A percentile compares a stretch with the other conserved stretches of the same genome.
Conservation (phyloP, 2,797 vertebrate species). For the Aplochiton taeniatus region DNA sequence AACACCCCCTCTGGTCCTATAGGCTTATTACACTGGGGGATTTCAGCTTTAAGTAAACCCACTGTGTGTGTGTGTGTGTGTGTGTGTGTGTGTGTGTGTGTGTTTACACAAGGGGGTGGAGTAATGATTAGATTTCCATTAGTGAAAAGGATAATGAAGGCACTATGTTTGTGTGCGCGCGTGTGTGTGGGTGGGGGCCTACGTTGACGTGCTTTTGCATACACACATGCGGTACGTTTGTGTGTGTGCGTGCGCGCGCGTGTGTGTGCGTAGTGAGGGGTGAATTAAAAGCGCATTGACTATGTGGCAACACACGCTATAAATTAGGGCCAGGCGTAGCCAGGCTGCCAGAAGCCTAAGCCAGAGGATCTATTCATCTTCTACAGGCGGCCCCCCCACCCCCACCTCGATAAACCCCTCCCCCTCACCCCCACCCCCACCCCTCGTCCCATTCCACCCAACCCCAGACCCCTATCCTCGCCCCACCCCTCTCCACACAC, state of each 20-base stretch:
- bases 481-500: conserved; percentile 47
- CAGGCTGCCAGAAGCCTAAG: conserved; percentile 62
- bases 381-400: conserved; percentile 45
- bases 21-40: conserved; percentile 51
- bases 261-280: conserved; percentile 58
- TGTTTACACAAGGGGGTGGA: conserved; percentile 2
- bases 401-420: conserved; percentile 63
- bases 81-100: conserved; percentile 11
- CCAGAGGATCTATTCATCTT: conserved; percentile 77
- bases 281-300: conserved; percentile 87
- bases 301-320: conserved; percentile 82
- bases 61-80: conserved; percentile 24
- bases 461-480: conserved; percentile 53
- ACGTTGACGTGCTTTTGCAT: conserved; percentile 28
- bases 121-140: conserved; percentile 60
- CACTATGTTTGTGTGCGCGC: conserved; percentile 49
- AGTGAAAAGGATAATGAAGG: conserved; percentile 56
- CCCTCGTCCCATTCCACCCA: conserved; percentile 58
- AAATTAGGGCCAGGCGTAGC: conserved; percentile 76
- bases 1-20: conserved; percentile 39
- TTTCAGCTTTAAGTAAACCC: conserved; percentile 57
- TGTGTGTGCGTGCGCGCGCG: conserved; percentile 19
- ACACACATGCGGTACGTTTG: conserved; percentile 24
- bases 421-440: conserved; percentile 54
- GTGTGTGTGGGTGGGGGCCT: conserved; percentile 29